A percentile compares a stretch with the other conserved stretches of the same genome.
Evolutionary conservation across 2,113 vertebrate genomes (phyloP).

Genomic region (Atherinomorus stipes): DNA sequence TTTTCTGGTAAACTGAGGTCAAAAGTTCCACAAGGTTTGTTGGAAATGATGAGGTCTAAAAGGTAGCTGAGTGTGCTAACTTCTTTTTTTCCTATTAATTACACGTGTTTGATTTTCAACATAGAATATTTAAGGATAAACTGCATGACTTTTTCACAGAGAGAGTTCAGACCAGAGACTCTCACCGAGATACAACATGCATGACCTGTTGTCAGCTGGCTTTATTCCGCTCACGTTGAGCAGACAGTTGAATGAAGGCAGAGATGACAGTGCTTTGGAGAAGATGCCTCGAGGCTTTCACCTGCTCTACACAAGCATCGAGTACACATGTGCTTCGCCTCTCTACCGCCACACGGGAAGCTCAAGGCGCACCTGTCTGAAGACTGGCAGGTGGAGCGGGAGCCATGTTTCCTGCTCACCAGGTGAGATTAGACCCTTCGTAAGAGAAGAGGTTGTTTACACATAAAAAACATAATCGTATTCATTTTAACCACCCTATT

Average conservation of each 20-base stretch:
- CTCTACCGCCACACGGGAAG: conserved; percentile 89
- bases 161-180: conserved; percentile 84
- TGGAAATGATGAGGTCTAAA: too few relatives aligned
- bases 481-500: too few relatives aligned
- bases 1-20: too few relatives aligned
- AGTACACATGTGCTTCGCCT: conserved; percentile 89
- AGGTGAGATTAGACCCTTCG: conserved; percentile 75
- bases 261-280: conserved; percentile 73
- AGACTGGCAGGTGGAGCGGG: conserved; percentile 93
- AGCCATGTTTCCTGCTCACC: conserved; percentile 89
- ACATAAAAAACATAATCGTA: too few relatives aligned
- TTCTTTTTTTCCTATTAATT: too few relatives aligned
- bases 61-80: too few relatives aligned
- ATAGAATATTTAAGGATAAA: background rate
- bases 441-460: too few relatives aligned
- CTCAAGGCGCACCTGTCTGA: conserved; percentile 88
- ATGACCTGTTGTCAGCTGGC: conserved; percentile 34
- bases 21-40: too few relatives aligned
- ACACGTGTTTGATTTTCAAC: too few relatives aligned
- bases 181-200: conserved; percentile 76
- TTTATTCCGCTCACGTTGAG: conserved; percentile 34
- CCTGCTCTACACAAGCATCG: conserved; percentile 87
- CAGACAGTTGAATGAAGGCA: conserved; percentile 59
- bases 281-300: conserved; percentile 87
- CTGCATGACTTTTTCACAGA: conserved; percentile 69